Evolutionary conservation across 2,113 vertebrate species (phyloP), one percentile per base, ranked within the genome.

Genomic region (Mystacornis crossleyi): DNA sequence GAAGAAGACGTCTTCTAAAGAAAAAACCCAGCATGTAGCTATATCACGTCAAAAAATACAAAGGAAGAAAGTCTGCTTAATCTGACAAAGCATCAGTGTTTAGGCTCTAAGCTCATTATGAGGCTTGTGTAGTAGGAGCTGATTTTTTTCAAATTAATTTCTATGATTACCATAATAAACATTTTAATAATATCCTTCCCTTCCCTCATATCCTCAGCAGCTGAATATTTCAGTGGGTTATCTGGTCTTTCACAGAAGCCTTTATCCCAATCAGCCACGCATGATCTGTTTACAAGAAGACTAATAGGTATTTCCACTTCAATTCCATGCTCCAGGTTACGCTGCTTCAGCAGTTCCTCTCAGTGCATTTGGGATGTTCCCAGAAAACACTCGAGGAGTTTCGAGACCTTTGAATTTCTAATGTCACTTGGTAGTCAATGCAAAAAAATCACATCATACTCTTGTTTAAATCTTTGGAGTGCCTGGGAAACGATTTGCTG

Each of bases 71-170:
- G 36, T 66, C 48, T 77, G 7, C 75, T 83, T 83, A 93, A 93
- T 95, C 93, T 95, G 93, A 71, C 67, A 75, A 65, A 86, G 47
- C 75, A 93, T 96, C 92, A 75, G 42, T 83, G 79, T 95, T 93
- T 33, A 80, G 29, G 26, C 71, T 85, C 3, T 96, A 96, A 96
- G 78, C 84, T 95, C 47, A 73, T 97, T 93, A 87, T 69, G 67
- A 93, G 64, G 50, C 54, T 82, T 96, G 50, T 77, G n/a, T 77
- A 95, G 86, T 73, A 33, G 42, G 38, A 90, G 88, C 74, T 67
- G 85, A 60, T 78, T 86, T 87, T 38, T 95, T 96, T 94, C 60
- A 90, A 94, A 90, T 94, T 90, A 93, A 97, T 96, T 96, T 93
- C 57, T 85, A 6, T 91, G 70, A 90, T 96, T 93, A 94, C 84